These are phyloP conservation scores for Tetramorium parvispinum DNA, from an alignment of 1,140 invertebrate genomes.

Conservation along the genomic window DNA sequence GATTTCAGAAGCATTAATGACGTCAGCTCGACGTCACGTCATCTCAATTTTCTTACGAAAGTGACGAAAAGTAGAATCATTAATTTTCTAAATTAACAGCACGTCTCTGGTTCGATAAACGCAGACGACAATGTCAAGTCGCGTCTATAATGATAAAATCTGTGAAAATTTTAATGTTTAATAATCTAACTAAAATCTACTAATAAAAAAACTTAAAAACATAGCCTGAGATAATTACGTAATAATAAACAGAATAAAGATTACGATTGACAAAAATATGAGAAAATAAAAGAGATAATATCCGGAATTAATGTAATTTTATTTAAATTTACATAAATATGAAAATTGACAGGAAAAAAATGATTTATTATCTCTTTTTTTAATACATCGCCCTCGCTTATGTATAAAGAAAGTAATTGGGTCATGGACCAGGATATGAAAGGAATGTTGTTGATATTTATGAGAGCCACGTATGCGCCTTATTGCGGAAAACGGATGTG, in stretches of 20 bases:
- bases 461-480: not conserved
- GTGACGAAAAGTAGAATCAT: not conserved
- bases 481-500: not conserved
- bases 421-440: not conserved
- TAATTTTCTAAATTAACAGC: not conserved
- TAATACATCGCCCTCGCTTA: not conserved
- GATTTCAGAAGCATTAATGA: not conserved
- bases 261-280: constrained; percentile 4
- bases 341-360: not conserved
- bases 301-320: not conserved
- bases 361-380: not conserved
- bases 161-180: not conserved
- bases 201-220: not conserved
- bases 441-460: not conserved
- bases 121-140: not conserved
- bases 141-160: not conserved
- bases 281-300: not conserved
- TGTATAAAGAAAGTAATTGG: not conserved
- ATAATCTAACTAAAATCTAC: not conserved
- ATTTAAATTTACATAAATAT: not conserved
- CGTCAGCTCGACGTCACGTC: not conserved
- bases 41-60: not conserved
- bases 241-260: not conserved
- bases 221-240: not conserved
- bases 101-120: not conserved